Percentiles rank a stretch among this genome's conserved stretches.
phyloP scores from a whole-genome alignment of 2,797 vertebrate species.

The Microcaecilia unicolor region DNA sequence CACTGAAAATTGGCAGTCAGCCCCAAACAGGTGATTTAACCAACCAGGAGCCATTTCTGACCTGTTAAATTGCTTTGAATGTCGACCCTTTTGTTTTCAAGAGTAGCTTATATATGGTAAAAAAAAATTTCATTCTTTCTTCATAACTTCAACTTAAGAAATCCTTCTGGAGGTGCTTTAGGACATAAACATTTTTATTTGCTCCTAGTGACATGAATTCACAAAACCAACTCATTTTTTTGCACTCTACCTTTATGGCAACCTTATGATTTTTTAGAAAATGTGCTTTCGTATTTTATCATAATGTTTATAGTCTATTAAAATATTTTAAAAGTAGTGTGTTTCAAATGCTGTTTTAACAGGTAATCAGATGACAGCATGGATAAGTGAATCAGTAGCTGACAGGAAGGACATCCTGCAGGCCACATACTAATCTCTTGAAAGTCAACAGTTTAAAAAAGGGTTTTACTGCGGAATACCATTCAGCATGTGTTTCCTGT shows the following conservation, averaged over 20 bases:
- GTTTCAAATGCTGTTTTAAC: background rate
- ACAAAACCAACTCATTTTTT: background rate
- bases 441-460: background rate
- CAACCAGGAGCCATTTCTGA: no score
- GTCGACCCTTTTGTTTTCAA: no score
- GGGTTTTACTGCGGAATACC: background rate
- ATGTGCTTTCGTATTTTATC: constrained; percentile 8
- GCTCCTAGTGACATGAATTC: no score
- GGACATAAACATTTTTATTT: background rate
- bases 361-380: background rate
- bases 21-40: no score
- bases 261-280: background rate
- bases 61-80: no score
- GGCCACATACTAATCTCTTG: background rate
- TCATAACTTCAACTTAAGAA: no score
- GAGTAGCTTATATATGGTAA: no score
- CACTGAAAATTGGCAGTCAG: no score
- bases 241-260: constrained; percentile 4
- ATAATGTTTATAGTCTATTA: background rate
- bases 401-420: background rate
- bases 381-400: background rate
- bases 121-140: no score
- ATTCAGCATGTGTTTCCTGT: background rate
- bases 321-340: background rate
- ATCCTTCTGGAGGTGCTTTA: no score